These are phyloP conservation scores for Clarias fuscus DNA, from an alignment of 2,797 vertebrate species.

Conservation along the genomic window DNA sequence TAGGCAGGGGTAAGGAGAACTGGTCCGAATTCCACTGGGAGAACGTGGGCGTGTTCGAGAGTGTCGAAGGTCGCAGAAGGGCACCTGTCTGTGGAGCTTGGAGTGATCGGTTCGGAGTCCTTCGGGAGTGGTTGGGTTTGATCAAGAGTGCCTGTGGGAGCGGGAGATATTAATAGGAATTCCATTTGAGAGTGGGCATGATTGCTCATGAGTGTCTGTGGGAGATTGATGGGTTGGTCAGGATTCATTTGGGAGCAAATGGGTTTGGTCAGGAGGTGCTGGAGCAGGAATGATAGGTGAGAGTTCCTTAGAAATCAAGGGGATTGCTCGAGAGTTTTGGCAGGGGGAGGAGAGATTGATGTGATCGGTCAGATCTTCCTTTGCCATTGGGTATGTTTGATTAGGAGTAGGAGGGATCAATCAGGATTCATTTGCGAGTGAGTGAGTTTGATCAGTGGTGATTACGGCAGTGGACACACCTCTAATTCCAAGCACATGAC, in stretches of 20 bases:
- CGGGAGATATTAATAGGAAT: too few relatives aligned
- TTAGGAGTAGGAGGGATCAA: background rate
- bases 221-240: background rate
- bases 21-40: background rate
- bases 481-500: background rate
- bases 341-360: too few relatives aligned
- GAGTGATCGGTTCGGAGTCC: background rate
- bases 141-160: background rate
- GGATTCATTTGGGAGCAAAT: background rate
- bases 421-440: background rate
- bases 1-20: too few relatives aligned
- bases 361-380: too few relatives aligned
- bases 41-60: background rate
- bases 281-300: background rate
- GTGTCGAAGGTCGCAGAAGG: background rate
- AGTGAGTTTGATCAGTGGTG: background rate
- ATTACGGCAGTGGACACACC: background rate
- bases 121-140: background rate
- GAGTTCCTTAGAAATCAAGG: background rate
- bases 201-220: background rate
- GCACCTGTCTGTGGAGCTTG: background rate
- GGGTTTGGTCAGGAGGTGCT: background rate
- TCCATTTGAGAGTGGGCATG: too few relatives aligned
- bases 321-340: too few relatives aligned
- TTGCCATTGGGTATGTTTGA: background rate